Percentiles rank a stretch among this genome's conserved stretches.
Conservation (phyloP, 2,888 invertebrate genomes). For the Nomada flava region DNA sequence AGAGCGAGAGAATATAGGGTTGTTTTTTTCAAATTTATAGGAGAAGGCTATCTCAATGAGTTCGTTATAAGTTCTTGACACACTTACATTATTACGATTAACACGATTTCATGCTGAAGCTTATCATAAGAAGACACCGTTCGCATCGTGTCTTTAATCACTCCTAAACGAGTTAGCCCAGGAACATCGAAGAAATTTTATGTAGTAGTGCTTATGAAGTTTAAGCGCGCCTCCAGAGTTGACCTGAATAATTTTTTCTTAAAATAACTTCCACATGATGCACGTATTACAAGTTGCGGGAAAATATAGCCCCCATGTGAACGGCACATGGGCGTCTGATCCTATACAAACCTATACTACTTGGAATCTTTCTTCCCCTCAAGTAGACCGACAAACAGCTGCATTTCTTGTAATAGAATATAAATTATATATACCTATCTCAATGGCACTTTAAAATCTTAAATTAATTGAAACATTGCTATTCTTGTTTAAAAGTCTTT, state of each 20-base stretch:
- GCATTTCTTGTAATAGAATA: background rate
- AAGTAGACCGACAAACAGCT: background rate
- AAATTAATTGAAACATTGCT: too few relatives aligned
- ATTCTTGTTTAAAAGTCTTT: too few relatives aligned
- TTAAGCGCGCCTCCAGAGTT: slow-evolving; percentile 16
- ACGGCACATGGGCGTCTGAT: background rate
- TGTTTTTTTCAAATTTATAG: background rate
- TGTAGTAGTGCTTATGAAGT: slow-evolving; percentile 21
- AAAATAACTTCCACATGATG: slow-evolving; percentile 10
- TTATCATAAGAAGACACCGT: slow-evolving; percentile 9
- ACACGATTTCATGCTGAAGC: slow-evolving; percentile 19
- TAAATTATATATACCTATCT: too few relatives aligned
- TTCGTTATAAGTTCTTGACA: background rate
- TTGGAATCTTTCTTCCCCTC: background rate
- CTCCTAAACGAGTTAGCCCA: slow-evolving; percentile 14
- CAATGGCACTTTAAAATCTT: too few relatives aligned
- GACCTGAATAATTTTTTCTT: slow-evolving; percentile 27
- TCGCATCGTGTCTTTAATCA: slow-evolving; percentile 30
- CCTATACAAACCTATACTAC: background rate
- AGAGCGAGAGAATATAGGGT: background rate
- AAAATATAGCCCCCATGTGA: background rate
- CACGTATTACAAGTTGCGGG: slow-evolving; percentile 19
- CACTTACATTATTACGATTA: slow-evolving; percentile 1
- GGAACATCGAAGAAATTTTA: slow-evolving; percentile 21
- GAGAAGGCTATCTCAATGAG: background rate